Evolutionary conservation across 2,797 vertebrate species (phyloP).

Genomic region (Pangasius sanitwongsei): DNA sequence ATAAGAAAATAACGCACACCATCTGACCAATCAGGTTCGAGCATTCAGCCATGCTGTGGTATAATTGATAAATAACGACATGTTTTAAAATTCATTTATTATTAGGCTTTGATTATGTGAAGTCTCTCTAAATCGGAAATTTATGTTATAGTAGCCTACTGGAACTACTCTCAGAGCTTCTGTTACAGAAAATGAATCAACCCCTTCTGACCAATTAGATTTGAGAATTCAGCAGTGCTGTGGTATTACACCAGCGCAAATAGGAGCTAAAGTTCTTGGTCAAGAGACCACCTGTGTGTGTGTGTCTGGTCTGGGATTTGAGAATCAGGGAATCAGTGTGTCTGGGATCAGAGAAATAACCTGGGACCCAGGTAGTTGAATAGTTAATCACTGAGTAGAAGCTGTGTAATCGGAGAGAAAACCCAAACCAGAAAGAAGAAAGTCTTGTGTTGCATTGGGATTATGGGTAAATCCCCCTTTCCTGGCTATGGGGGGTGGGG

Average conservation of each 20-base stretch:
- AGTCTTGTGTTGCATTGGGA: background rate
- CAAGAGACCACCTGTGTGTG: background rate
- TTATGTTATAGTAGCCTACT: background rate
- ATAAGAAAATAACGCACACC: too few species aligned
- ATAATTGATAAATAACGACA: background rate
- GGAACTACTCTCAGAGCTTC: background rate
- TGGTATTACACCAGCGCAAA: background rate
- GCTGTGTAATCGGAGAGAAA: background rate
- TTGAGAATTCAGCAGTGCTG: background rate
- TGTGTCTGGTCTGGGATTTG: background rate
- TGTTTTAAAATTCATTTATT: background rate
- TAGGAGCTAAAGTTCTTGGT: background rate
- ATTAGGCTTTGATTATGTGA: background rate
- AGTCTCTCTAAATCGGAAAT: background rate
- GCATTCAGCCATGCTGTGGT: background rate
- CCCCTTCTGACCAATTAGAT: background rate
- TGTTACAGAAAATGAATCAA: background rate
- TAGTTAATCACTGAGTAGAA: background rate
- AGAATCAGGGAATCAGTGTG: background rate
- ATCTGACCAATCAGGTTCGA: background rate
- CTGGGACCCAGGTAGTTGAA: background rate
- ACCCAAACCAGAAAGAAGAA: background rate
- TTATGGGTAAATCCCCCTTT: conserved; percentile 6
- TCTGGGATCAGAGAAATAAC: background rate
- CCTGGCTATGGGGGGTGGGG: background rate